Evolutionary conservation across 2,113 vertebrate genomes (phyloP).

Genomic region (Seriola aureovittata): DNA sequence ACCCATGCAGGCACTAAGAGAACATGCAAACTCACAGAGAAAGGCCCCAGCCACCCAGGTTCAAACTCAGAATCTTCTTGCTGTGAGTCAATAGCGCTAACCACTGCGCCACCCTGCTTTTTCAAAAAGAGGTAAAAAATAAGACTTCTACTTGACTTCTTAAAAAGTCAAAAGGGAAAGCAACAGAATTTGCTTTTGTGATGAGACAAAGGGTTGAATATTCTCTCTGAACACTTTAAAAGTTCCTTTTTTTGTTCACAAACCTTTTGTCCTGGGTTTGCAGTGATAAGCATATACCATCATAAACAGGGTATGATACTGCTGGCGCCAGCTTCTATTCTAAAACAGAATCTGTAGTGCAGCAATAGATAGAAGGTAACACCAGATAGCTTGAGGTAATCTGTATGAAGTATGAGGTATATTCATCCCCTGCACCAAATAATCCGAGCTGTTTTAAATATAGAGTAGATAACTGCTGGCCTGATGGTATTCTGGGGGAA

Average conservation of each 20-base stretch:
- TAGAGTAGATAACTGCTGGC: slow-evolving; percentile 73
- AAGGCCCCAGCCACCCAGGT: too few relatives aligned
- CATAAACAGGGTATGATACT: slow-evolving; percentile 65
- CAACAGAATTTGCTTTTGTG: background rate
- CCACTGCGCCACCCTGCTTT: too few relatives aligned
- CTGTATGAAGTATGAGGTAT: slow-evolving; percentile 63
- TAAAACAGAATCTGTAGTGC: slow-evolving; percentile 61
- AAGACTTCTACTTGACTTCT: background rate
- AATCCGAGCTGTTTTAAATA: slow-evolving; percentile 80
- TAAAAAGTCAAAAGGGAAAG: background rate
- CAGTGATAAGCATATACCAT: slow-evolving; percentile 56
- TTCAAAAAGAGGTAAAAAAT: slow-evolving; percentile 30
- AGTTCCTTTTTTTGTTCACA: slow-evolving; percentile 41
- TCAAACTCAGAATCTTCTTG: too few relatives aligned
- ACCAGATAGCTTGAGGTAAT: slow-evolving; percentile 77
- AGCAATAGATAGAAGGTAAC: slow-evolving; percentile 60
- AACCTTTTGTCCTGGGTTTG: slow-evolving; percentile 46
- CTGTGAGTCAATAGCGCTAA: too few relatives aligned
- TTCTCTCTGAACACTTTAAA: slow-evolving; percentile 43
- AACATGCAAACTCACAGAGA: too few relatives aligned
- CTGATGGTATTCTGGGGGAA: slow-evolving; percentile 67
- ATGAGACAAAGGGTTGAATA: slow-evolving; percentile 29
- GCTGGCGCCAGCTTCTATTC: slow-evolving; percentile 55
- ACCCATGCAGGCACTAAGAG: too few relatives aligned
- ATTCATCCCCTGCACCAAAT: slow-evolving; percentile 67